Base-by-base conservation (phyloP, 1,140 invertebrate genomes). In the Bacillus rossius region DNA sequence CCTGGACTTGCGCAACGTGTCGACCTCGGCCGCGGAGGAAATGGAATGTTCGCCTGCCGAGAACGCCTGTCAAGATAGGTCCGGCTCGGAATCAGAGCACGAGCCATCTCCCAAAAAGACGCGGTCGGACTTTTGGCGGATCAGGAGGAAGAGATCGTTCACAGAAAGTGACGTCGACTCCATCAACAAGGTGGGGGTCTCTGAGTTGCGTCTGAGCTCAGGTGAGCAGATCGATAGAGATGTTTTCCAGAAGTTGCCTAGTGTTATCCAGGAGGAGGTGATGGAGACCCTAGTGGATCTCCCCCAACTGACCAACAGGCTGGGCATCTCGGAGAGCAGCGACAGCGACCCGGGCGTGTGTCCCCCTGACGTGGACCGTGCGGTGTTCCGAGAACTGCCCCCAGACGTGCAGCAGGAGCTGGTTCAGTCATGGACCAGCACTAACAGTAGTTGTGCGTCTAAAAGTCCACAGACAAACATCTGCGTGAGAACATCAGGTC, bases 81-180 rank as follows among this genome's bases (percentile, higher is more conserved):
- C 74, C 67, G 57, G 74, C 71, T 71, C 72, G 60, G 75, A 85
- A 73, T 74, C 74, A 34, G 85, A 88, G 71, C 72, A 82, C 5
- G 85, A 86, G 67, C 86, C 86, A 1, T 82, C 82, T 13, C 83
- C 84, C 10, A 88, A 88, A 68, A 88, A 87, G 64, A 77, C 75
- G 19, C 34, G 55, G 17, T 40, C 17, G 20, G 40, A 38, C 5
- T 42, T 54, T 7, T 47, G 22, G 13, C 10, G 8, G 16, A 10
- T 22, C n/a, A 42, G 38, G 25, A 16, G 52, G 25, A 54, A 42
- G 22, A 43, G 3, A 1, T 1, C 13, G n/a, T 45, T 25, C 13
- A 25, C 17, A 7, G 43, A 45, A 20, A 45, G 17, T 45, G 51
- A 53, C 17, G 51, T 37, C 26, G 51, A 53, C 51, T n/a, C 51